Base-by-base conservation (phyloP, 1,140 invertebrate species). In the Scylla paramamosain region DNA sequence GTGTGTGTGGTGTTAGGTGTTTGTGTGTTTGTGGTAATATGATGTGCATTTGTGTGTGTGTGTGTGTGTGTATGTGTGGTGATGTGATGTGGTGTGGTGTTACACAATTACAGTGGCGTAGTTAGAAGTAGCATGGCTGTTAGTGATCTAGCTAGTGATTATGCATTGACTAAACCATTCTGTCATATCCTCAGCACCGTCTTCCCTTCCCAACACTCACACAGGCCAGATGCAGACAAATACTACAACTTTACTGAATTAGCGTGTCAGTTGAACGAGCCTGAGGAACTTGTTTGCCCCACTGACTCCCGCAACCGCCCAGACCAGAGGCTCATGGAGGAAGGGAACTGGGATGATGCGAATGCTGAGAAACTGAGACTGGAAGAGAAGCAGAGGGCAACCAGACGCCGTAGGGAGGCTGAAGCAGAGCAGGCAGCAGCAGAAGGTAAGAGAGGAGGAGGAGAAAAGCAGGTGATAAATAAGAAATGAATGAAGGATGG, bases 261-360 rank as follows among this genome's bases (percentile, higher is more conserved):
- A 96, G 99, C 99, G 28, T 98, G 99, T 97, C 99, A 99, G 97
- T 97, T 99, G 89, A 99, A 99, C 97, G 99, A 99, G 97, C 97
- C 97, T 14, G 99, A 99, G 97, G 98, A 98, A 7, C 98, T 98
- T 77, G 98, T 99, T 45, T 99, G 99, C 46, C 99, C 99, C 25
- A 99, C 99, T 0, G 99, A 99, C 97, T 98, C 98, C 28, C 98
- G 99, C n/a, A 97, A 98, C 31, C 97, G 99, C 95, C 99, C 99
- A 84, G 99, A 99, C 98, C 99, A 99, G 97, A 98, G 99, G 87
- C 97, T 99, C 84, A 99, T 99, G 99, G 99, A 99, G 97, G 98
- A 99, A 94, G 99, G 99, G 10, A 96, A 97, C 28, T 99, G 99
- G 99, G 99, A 99, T 96, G 99, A 99, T 96, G 99, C 99, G 48